Evolutionary conservation across 2,797 vertebrate genomes (phyloP).

Genomic region (Artibeus lituratus): DNA sequence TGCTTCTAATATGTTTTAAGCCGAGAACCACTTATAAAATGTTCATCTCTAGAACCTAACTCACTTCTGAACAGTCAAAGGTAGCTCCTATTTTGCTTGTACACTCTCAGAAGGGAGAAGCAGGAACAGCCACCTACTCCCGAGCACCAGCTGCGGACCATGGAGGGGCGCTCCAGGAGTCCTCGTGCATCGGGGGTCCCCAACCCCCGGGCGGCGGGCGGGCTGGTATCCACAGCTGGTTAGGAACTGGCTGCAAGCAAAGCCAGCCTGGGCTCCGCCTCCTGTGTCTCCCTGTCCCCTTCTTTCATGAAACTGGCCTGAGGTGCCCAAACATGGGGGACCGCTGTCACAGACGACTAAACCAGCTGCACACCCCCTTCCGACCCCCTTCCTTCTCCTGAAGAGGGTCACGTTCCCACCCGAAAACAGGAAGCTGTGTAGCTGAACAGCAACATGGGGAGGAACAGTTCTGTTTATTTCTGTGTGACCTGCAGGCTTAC

Average conservation of each 20-base stretch:
- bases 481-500: neutral
- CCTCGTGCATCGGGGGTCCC: no score
- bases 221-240: no score
- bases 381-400: neutral
- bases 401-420: neutral
- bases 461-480: neutral
- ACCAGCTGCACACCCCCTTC: neutral
- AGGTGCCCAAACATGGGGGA: no score
- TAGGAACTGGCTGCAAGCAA: no score
- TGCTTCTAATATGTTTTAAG: neutral
- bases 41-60: conserved; percentile 18
- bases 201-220: no score
- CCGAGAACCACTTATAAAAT: conserved; percentile 24
- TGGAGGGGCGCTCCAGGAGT: neutral
- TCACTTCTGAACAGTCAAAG: conserved; percentile 37
- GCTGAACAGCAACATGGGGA: neutral
- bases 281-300: no score
- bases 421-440: neutral
- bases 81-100: neutral
- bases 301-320: no score
- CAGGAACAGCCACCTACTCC: neutral
- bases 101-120: neutral
- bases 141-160: rapidly evolving
- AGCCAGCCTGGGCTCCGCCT: no score
- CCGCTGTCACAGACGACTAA: rapidly evolving